Evolutionary conservation across 1,140 invertebrate species (phyloP), one percentile per base, ranked within the genome.

Genomic region (Drosophila orena): DNA sequence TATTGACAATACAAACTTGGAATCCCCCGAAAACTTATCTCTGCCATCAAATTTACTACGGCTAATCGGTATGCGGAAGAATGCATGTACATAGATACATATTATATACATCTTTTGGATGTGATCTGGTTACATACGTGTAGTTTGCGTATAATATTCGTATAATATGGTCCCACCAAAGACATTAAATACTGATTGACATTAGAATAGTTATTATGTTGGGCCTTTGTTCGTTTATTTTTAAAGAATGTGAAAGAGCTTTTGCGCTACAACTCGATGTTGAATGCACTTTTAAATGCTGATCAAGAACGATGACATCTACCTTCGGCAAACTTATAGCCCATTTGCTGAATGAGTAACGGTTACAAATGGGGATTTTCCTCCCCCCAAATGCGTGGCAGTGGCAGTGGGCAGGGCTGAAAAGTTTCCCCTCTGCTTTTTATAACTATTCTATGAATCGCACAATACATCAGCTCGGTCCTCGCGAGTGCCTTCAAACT

Each of bases 391-490:
- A 5, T 24, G 24, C 24, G 24, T 4, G 24, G 0, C 4, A 24
- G 24, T 11, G n/a, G 10, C 4, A 50, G 24, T 47, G 46, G 46
- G 49, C 12, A 27, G n/a, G 27, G 8, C 27, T 12, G 15, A 61
- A 61, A 62, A 62, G 30, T 61, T 61, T 30, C 10, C 10, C 15
- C 58, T 30, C 1, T 15, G 53, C 54, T 14, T 40, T 22, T 22
- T 59, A 42, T 42, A 42, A 62, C 24, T 60, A 62, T 62, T 59
- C 59, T 59, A 62, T 62, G 59, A 62, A 59, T 62, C 57, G 14
- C 54, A 62, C 59, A 62, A 62, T 62, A 60, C 59, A 62, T 62
- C 59, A 42, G 54, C 58, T 62, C 59, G 43, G 59, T 17, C 58
- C 59, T 60, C 27, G 54, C 58, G 59, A 62, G 54, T 59, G 54